phyloP scores from a whole-genome alignment of 2,113 vertebrate genomes.

The Scopus umbretta region DNA sequence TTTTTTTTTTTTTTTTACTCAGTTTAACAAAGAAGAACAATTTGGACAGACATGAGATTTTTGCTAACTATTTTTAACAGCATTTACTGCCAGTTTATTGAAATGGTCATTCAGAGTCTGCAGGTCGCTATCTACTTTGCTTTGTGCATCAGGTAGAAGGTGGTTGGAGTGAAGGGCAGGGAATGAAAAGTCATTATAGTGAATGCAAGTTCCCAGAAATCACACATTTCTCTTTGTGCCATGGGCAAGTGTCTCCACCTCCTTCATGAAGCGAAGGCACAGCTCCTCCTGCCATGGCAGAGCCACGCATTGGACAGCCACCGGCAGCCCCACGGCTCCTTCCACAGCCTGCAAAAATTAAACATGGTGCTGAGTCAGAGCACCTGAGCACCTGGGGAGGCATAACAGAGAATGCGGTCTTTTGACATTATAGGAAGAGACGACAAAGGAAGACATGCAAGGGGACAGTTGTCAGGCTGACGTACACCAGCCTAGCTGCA shows the following conservation, averaged over 20 bases:
- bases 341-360: background rate
- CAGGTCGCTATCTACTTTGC: background rate
- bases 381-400: background rate
- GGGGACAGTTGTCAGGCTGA: background rate
- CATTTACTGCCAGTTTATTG: background rate
- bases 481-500: background rate
- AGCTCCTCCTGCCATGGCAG: conserved; percentile 11
- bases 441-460: background rate
- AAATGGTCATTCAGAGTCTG: background rate
- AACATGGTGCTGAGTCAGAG: background rate
- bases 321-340: background rate
- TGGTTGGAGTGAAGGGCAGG: background rate
- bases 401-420: background rate
- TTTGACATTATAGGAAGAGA: background rate
- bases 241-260: background rate
- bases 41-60: background rate
- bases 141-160: background rate
- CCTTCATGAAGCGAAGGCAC: conserved; percentile 17
- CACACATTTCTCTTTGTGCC: background rate
- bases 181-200: background rate
- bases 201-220: background rate
- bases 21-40: background rate
- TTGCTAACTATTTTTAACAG: background rate
- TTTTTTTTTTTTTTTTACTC: background rate
- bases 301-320: background rate